Evolutionary conservation across 2,888 invertebrate genomes (phyloP), one percentile per base, ranked within the genome.

Genomic region (Disparrhopalites patrizii): DNA sequence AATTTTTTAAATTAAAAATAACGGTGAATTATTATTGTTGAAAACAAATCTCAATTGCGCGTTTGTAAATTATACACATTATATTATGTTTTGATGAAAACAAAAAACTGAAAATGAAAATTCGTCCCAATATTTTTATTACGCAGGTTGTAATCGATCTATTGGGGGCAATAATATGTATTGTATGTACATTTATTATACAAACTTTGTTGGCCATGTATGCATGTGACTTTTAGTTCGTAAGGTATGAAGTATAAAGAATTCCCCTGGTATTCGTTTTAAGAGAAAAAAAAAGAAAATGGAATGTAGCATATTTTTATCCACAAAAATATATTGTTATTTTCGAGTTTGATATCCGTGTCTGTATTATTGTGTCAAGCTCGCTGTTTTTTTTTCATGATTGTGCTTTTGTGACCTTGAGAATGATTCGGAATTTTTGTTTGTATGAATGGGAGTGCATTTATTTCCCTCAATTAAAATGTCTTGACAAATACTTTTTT

Each of bases 91-190:
- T 28, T 54, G 10, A 18, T 40, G 40, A 31, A 54, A 54, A 31
- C 33, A 20, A 54, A 7, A 28, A 27, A 10, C n/a, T n/a, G 33
- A 54, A 20, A 54, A 54, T 50, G 23, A 50, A n/a, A n/a, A 31
- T 54, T 33, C 54, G 30, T 54, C 54, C 54, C 54, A 54, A 54
- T 54, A 54, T 54, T 54, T 54, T 54, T 54, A 54, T 54, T 54
- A 54, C 33, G 54, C 54, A 54, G 54, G 54, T 28, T 54, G 18
- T 54, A 54, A 54, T 54, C 33, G 31, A 54, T 54, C 25, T 54
- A 54, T 54, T 54, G 54, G 54, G 54, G 54, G 54, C 54, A 54
- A 54, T 54, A 27, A 31, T 31, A 54, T 15, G n/a, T 40, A 40
- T 40, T 40, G 40, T 40, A 40, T 31, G 31, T 54, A 54, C 31